These are phyloP conservation scores for Drosophila virilis DNA, from an alignment of 1,140 invertebrate genomes.

Conservation along the genomic window DNA sequence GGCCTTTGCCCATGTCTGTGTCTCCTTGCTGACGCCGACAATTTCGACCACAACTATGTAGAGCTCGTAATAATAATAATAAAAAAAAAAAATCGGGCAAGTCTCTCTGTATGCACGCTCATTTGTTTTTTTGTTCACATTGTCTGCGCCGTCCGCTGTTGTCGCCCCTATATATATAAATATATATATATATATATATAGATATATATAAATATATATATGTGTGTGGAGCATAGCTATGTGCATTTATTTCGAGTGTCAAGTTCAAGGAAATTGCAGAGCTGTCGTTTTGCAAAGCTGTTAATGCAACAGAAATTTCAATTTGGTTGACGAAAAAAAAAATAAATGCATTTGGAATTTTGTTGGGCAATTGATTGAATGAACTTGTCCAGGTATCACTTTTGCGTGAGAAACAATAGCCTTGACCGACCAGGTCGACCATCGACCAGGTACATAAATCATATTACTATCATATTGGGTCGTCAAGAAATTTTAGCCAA, in stretches of 20 bases:
- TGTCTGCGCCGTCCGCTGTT: no score
- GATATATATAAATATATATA: slow-evolving; percentile 28
- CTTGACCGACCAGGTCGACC: slow-evolving; percentile 36
- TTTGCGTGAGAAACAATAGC: slow-evolving; percentile 43
- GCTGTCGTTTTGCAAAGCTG: slow-evolving; percentile 67
- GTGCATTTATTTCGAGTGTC: slow-evolving; percentile 58
- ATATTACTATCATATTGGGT: slow-evolving; percentile 11
- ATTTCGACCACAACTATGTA: slow-evolving; percentile 18
- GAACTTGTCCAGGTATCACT: slow-evolving; percentile 58
- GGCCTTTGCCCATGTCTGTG: slow-evolving; percentile 8
- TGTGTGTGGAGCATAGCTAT: slow-evolving; percentile 14
- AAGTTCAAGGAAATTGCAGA: slow-evolving; percentile 80
- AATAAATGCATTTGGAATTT: slow-evolving; percentile 19
- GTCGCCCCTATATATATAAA: slow-evolving; percentile 24
- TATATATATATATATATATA: slow-evolving; percentile 27
- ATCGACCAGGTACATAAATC: not conserved
- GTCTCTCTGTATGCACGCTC: slow-evolving; percentile 4
- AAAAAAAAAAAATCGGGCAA: slow-evolving; percentile 7
- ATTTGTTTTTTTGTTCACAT: slow-evolving; percentile 13
- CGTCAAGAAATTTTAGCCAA: not conserved
- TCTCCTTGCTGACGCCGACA: slow-evolving; percentile 39
- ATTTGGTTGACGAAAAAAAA: slow-evolving; percentile 23
- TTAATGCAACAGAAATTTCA: slow-evolving; percentile 18
- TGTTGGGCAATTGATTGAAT: slow-evolving; percentile 71
- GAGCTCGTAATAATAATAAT: slow-evolving; percentile 6